Conservation (phyloP, 2,113 vertebrate genomes). For the Struthidea cinerea region DNA sequence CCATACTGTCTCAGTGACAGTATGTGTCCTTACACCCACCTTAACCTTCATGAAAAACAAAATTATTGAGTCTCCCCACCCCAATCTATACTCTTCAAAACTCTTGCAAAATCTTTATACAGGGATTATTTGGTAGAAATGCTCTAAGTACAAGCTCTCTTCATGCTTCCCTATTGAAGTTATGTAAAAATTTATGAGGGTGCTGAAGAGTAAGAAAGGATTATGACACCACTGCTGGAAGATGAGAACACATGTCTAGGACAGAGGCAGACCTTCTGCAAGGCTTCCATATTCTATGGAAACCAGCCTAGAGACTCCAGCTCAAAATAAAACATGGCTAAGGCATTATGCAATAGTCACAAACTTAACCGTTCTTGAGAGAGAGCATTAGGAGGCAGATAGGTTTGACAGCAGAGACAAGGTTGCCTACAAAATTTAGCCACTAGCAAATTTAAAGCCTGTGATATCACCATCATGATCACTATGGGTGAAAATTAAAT, state of each 20-base stretch:
- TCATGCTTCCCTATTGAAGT: neutral
- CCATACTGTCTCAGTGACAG: neutral
- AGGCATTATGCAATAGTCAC: neutral
- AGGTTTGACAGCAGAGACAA: neutral
- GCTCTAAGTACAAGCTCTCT: neutral
- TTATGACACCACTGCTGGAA: neutral
- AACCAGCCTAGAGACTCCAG: neutral
- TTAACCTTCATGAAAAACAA: neutral
- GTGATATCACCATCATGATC: neutral
- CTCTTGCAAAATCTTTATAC: neutral
- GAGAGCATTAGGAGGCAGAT: neutral
- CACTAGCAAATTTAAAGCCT: neutral
- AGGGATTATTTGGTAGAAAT: neutral
- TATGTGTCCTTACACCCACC: neutral
- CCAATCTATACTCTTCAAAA: neutral
- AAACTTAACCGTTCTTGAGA: neutral
- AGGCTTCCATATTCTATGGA: neutral
- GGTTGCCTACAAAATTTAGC: neutral
- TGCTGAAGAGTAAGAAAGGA: neutral
- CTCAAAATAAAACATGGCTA: neutral
- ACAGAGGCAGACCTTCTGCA: neutral
- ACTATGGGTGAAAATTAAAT: neutral
- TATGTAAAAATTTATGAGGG: neutral
- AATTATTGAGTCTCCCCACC: neutral
- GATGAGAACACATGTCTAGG: neutral